Conservation (phyloP, 1,140 invertebrate genomes). For the Orchesella cincta region DNA sequence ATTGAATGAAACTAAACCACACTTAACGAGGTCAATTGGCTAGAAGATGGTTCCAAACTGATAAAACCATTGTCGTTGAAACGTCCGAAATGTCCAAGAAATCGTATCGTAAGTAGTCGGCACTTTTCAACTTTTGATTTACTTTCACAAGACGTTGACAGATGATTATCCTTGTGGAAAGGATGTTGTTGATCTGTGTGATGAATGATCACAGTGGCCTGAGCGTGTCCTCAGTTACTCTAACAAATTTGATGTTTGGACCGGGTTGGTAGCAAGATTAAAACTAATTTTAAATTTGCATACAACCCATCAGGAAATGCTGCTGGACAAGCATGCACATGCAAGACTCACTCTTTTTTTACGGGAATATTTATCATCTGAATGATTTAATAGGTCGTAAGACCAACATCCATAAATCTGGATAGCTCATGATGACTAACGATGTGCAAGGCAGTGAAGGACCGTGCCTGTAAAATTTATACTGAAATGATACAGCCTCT, state of each 20-base stretch:
- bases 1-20: no score
- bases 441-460: background rate
- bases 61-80: background rate
- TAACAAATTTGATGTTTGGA: background rate
- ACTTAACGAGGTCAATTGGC: background rate
- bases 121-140: background rate
- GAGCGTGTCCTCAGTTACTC: background rate
- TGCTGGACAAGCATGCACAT: no score
- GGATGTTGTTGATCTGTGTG: background rate
- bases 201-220: background rate
- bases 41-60: background rate
- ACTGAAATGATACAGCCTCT: background rate
- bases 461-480: background rate
- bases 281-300: no score
- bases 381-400: background rate
- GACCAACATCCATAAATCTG: background rate
- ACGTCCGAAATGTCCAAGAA: no score
- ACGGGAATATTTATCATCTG: background rate
- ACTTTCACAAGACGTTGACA: background rate
- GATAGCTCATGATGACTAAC: background rate
- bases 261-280: no score
- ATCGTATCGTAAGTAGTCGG: background rate
- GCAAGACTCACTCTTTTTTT: no score
- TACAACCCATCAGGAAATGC: no score
- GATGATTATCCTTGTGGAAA: background rate